phyloP scores from a whole-genome alignment of 2,797 vertebrate species.

The Xiphophorus birchmanni region DNA sequence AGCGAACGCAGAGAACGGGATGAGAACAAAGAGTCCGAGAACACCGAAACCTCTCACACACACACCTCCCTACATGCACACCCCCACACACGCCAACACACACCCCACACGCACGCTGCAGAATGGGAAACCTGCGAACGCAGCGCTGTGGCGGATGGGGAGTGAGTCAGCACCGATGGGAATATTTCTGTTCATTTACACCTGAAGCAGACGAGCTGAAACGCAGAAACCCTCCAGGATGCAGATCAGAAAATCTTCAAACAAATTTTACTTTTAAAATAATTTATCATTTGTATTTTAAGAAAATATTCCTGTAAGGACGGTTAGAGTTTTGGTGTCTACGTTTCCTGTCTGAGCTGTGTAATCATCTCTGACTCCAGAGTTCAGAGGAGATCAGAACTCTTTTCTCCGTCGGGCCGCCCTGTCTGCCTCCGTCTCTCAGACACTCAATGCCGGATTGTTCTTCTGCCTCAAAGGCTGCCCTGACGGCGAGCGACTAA shows the following conservation, averaged over 20 bases:
- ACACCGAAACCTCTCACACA: neutral
- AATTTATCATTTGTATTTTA: neutral
- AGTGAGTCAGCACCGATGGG: slow-evolving; percentile 17
- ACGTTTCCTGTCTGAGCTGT: slow-evolving; percentile 44
- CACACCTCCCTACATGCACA: slow-evolving; percentile 4
- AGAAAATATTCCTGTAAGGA: neutral
- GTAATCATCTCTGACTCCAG: slow-evolving; percentile 67
- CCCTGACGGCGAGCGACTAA: slow-evolving; percentile 52
- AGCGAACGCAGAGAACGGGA: slow-evolving; percentile 25
- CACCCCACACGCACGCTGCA: slow-evolving; percentile 1
- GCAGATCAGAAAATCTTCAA: neutral
- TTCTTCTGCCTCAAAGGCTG: slow-evolving; percentile 41
- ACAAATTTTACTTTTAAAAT: neutral
- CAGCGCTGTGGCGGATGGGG: neutral
- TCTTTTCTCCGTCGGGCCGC: slow-evolving; percentile 29
- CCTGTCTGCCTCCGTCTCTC: slow-evolving; percentile 61
- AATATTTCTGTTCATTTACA: neutral
- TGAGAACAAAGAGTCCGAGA: slow-evolving; percentile 9
- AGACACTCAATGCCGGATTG: slow-evolving; percentile 63
- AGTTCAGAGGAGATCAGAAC: slow-evolving; percentile 22
- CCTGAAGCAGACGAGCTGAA: neutral
- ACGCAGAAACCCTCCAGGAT: neutral
- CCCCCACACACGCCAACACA: neutral
- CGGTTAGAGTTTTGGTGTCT: slow-evolving; percentile 15
- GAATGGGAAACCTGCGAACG: slow-evolving; percentile 10